A percentile compares a stretch with the other conserved stretches of the same genome.
Conservation (phyloP, 2,113 vertebrate species). For the Oncorhynchus masou region DNA sequence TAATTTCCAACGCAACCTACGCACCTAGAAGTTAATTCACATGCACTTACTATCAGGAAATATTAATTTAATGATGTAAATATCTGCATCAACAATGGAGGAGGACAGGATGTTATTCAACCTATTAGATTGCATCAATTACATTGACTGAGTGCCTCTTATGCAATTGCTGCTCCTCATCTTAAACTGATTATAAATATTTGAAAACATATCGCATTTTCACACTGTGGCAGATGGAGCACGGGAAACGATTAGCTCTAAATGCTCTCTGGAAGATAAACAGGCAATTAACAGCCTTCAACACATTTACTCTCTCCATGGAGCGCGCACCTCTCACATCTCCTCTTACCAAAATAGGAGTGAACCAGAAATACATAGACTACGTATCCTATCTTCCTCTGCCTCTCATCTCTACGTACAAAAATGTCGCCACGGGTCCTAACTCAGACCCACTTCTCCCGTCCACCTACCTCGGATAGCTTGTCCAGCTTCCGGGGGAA, state of each 20-base stretch:
- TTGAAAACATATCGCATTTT: constrained; percentile 44
- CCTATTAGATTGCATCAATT: not conserved
- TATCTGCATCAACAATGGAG: not conserved
- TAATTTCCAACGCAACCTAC: not conserved
- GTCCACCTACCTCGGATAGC: constrained; percentile 19
- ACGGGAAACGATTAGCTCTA: constrained; percentile 12
- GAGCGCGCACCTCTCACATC: not conserved
- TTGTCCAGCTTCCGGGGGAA: constrained; percentile 31
- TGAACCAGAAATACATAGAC: too few relatives aligned
- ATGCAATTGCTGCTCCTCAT: constrained; percentile 29
- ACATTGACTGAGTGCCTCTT: constrained; percentile 4
- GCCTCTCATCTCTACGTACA: too few relatives aligned
- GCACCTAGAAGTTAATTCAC: not conserved
- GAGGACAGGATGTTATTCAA: not conserved
- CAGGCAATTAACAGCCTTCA: constrained; percentile 30
- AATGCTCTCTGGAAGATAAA: constrained; percentile 37
- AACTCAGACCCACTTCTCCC: not conserved
- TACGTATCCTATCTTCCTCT: too few relatives aligned
- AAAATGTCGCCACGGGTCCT: not conserved
- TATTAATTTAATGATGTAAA: not conserved
- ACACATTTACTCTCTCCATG: not conserved
- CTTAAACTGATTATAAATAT: constrained; percentile 59
- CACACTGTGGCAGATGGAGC: constrained; percentile 48
- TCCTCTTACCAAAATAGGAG: not conserved
- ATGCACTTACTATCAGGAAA: not conserved